These are phyloP conservation scores for Psammodynastes pulverulentus DNA, from an alignment of 2,113 vertebrate species.

Conservation along the genomic window DNA sequence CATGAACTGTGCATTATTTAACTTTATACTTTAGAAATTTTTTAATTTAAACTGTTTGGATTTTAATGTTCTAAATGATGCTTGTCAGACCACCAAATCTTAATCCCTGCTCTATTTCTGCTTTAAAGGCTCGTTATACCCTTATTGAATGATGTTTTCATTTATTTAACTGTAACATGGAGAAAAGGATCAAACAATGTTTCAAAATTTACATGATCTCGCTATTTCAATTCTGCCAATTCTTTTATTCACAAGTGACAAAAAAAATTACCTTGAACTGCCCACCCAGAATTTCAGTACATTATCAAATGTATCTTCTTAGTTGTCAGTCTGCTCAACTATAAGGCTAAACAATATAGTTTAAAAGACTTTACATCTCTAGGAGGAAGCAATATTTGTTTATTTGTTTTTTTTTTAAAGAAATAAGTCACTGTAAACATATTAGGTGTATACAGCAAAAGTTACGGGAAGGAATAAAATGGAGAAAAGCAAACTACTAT, in stretches of 20 bases:
- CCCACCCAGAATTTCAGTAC: slow-evolving; percentile 55
- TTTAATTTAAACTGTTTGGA: slow-evolving; percentile 1
- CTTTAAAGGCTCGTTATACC: neutral
- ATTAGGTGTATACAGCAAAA: slow-evolving; percentile 39
- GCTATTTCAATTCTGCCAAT: slow-evolving; percentile 55
- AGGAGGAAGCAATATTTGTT: slow-evolving; percentile 45
- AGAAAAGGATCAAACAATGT: slow-evolving; percentile 42
- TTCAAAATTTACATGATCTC: slow-evolving; percentile 56
- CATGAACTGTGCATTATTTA: slow-evolving; percentile 23
- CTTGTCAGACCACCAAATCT: slow-evolving; percentile 42
- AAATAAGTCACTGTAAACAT: slow-evolving; percentile 37
- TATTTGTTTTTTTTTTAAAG: neutral
- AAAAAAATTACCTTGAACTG: slow-evolving; percentile 62
- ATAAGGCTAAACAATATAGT: slow-evolving; percentile 32
- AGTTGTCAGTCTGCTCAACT: slow-evolving; percentile 48
- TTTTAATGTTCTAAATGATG: slow-evolving; percentile 13
- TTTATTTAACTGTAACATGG: neutral
- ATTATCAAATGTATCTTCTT: slow-evolving; percentile 56
- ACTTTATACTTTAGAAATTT: slow-evolving; percentile 22
- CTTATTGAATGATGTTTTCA: neutral
- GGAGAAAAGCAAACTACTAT: slow-evolving; percentile 42
- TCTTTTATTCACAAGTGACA: slow-evolving; percentile 60
- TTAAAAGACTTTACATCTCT: slow-evolving; percentile 42
- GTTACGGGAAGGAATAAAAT: slow-evolving; percentile 26
- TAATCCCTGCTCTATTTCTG: neutral